Base-by-base conservation (phyloP, 2,113 vertebrate genomes). In the Crypturellus undulatus region DNA sequence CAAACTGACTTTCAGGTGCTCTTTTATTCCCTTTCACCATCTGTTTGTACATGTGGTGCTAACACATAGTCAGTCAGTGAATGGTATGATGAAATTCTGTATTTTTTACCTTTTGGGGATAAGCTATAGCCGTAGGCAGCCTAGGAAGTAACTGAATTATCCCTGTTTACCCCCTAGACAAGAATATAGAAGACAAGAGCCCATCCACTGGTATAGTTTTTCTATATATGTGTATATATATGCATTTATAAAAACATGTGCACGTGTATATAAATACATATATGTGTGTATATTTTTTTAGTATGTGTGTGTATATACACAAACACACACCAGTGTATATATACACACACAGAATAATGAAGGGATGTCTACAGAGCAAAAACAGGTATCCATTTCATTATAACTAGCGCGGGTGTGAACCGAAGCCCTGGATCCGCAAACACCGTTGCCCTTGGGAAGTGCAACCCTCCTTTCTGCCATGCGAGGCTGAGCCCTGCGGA, bases 1-100 rank as follows among this genome's bases (percentile, higher is more conserved):
- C 47, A 72, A 87, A 87, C 77, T 58, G 49, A 91, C 47, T 87
- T 92, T 65, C 89, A 96, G 95, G 91, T 97, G 90, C 92, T 95
- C 47, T 81, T 84, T 89, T 92, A 81, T 47, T 82, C 70, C 77
- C 78, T 78, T 51, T 64, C 84, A 47, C 68, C 63, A 63, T 79
- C 25, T 84, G 45, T 88, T 93, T 79, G 60, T 87, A 75, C 83
- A 38, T n/a, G 85, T 63, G 87, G 93, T 92, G 92, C 94, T 95
- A 95, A 89, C 75, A 40, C 30, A 65, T 3, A 54, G 65, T 77
- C 32, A 86, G 65, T 71, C 91, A 89, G 68, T 93, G 95, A 94
- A 84, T 75, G 82, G 80, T 45, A 68, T 78, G 82, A 54, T 65
- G 51, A 79, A 92, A 13, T 8, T 89, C 78, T 79, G 38, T 81